phyloP scores from a whole-genome alignment of 2,888 invertebrate species.

The Coenonympha glycerion region DNA sequence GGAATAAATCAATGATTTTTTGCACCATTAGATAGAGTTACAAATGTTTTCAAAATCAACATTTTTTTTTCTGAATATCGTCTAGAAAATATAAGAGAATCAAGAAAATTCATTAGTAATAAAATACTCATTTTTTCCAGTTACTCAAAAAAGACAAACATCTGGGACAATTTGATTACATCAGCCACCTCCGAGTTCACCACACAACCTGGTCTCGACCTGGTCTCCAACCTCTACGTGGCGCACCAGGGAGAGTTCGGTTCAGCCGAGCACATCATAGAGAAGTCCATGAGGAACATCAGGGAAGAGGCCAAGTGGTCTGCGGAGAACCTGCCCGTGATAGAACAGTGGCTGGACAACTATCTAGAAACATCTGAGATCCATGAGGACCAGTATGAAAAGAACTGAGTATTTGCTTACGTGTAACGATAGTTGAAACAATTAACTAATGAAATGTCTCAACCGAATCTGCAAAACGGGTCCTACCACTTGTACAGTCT shows the following conservation, averaged over 20 bases:
- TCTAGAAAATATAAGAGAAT: no score
- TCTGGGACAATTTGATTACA: constrained; percentile 85
- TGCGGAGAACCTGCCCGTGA: constrained; percentile 82
- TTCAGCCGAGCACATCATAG: constrained; percentile 83
- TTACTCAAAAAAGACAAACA: constrained; percentile 80
- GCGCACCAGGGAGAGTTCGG: constrained; percentile 81
- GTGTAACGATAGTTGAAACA: no score
- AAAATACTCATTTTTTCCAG: constrained; percentile 57
- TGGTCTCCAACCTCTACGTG: constrained; percentile 80
- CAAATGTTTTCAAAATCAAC: no score
- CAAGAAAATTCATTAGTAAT: no score
- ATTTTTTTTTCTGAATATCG: no score
- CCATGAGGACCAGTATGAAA: constrained; percentile 22
- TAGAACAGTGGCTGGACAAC: constrained; percentile 81
- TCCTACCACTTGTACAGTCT: no score
- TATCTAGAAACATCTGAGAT: constrained; percentile 37
- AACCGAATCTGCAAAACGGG: no score
- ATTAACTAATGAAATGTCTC: no score
- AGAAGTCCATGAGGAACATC: constrained; percentile 82
- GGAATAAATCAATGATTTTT: no score
- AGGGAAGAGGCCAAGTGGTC: constrained; percentile 86
- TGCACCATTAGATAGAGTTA: no score
- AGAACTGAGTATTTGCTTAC: no score
- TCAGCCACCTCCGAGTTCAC: constrained; percentile 85
- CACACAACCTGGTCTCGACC: constrained; percentile 82